These are phyloP conservation scores for Drosophila rufa DNA, from an alignment of 1,140 invertebrate species.

Conservation along the genomic window DNA sequence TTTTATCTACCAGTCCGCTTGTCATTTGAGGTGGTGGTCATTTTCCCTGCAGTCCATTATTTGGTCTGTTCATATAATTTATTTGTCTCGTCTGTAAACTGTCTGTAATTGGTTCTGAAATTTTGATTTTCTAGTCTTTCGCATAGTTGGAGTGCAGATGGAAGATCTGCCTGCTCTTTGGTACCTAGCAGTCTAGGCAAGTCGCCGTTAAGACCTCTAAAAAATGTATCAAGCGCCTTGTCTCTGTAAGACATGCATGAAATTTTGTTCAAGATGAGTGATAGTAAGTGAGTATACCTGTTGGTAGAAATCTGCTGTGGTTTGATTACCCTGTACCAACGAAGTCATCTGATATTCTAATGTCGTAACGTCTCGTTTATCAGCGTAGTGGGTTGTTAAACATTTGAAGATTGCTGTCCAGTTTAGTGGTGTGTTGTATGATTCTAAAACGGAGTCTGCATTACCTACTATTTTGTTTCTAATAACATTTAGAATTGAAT, in stretches of 20 bases:
- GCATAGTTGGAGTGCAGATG: no score
- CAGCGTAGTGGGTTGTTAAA: no score
- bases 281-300: no score
- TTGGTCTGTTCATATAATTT: background rate
- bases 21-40: background rate
- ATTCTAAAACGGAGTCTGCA: background rate
- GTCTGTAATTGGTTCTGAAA: background rate
- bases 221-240: background rate
- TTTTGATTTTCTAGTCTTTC: conserved; percentile 1
- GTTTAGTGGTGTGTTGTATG: background rate
- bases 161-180: no score
- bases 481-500: background rate
- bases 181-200: background rate
- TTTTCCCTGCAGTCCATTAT: background rate
- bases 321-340: no score
- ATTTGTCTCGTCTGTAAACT: background rate
- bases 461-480: conserved; percentile 4
- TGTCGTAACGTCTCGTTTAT: no score
- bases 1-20: conserved; percentile 4
- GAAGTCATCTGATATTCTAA: no score
- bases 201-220: background rate
- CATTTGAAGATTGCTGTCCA: no score
- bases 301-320: no score
- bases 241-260: background rate
- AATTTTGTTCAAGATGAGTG: background rate